Evolutionary conservation across 1,140 invertebrate genomes (phyloP).

Genomic region (Colletes latitarsis): DNA sequence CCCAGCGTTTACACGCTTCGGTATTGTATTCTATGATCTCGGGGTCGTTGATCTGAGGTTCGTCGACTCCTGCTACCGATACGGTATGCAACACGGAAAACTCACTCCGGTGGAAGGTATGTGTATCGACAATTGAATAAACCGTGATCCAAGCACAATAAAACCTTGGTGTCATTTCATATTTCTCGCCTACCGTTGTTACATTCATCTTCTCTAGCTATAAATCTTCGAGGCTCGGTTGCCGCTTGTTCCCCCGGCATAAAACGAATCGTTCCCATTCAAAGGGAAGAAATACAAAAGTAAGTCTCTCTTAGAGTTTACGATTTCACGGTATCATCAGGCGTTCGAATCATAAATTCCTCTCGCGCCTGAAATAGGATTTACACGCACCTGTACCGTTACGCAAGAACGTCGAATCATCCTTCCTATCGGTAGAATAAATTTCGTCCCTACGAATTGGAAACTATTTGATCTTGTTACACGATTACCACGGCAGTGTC

Average conservation of each 20-base stretch:
- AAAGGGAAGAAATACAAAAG: not conserved
- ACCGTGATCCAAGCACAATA: not conserved
- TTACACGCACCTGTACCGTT: not conserved
- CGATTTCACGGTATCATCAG: not conserved
- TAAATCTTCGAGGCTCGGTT: not conserved
- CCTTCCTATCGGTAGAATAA: not conserved
- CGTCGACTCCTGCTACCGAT: not conserved
- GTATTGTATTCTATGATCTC: too few species aligned
- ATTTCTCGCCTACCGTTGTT: not conserved
- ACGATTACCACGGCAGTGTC: not conserved
- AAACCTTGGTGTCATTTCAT: not conserved
- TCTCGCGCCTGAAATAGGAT: not conserved
- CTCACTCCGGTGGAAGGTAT: not conserved
- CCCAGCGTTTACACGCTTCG: too few species aligned
- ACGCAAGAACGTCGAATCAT: not conserved
- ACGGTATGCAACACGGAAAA: not conserved
- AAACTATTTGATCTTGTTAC: constrained; percentile 11
- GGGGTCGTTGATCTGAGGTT: too few species aligned
- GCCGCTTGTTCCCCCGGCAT: too few species aligned
- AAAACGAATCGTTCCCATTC: not conserved
- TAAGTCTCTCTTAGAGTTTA: not conserved
- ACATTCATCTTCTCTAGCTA: not conserved
- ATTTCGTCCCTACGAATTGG: not conserved
- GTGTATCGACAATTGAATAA: not conserved
- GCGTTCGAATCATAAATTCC: constrained; percentile 10